These are phyloP conservation scores for Spinibarbus caldwelli DNA, from an alignment of 2,797 vertebrate genomes.

Conservation along the genomic window DNA sequence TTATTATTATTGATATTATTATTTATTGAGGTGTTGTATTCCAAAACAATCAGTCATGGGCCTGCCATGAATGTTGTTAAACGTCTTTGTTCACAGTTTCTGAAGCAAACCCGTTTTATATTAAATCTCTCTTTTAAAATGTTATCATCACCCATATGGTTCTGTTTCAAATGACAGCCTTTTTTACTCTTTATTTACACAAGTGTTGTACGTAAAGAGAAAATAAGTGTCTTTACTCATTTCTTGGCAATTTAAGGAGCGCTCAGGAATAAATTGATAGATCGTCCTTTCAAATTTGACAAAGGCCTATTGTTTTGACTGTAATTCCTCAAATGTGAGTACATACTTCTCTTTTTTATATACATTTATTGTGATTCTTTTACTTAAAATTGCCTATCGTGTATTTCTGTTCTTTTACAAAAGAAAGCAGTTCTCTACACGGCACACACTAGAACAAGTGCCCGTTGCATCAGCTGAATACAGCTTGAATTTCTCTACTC, in stretches of 20 bases:
- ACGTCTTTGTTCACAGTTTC: conserved; percentile 15
- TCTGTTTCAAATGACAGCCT: background rate
- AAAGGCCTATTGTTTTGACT: conserved; percentile 24
- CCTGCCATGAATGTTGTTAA: conserved; percentile 3
- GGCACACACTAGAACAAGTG: conserved; percentile 19
- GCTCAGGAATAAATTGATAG: conserved; percentile 4
- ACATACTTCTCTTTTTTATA: background rate
- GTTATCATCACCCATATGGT: no score
- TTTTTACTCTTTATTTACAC: conserved; percentile 13
- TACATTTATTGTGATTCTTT: background rate
- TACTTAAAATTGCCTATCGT: background rate
- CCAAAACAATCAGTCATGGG: background rate
- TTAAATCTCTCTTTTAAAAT: background rate
- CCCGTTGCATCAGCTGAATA: conserved; percentile 3
- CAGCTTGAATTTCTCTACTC: conserved; percentile 41
- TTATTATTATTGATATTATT: conserved; percentile 6
- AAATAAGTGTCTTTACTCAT: background rate
- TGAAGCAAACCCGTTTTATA: background rate
- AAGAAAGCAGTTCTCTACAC: background rate
- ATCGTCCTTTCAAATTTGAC: conserved; percentile 2
- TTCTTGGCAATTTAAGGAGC: background rate
- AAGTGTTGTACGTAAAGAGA: background rate
- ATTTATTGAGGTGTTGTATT: background rate
- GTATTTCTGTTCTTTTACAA: background rate
- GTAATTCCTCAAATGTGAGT: background rate